Conservation (phyloP, 37 sponge, comb jelly and placozoan species). For the Ianthella basta region DNA sequence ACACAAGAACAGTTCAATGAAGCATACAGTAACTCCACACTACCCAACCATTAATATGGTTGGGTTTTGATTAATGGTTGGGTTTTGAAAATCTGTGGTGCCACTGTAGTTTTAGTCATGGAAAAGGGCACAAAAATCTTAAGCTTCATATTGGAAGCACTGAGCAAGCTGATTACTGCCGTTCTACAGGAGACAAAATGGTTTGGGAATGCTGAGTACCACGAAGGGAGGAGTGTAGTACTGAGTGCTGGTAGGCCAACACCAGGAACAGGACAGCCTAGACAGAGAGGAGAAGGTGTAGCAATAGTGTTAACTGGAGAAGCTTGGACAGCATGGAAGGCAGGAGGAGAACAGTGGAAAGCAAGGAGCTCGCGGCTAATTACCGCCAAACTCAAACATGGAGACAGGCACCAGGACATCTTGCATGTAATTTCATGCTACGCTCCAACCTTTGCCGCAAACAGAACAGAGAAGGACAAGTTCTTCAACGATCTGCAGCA, state of each 20-base stretch:
- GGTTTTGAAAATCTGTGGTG: too few species aligned
- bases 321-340: slow-evolving; percentile 30
- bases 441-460: slow-evolving; percentile 42
- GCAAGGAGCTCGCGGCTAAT: not conserved
- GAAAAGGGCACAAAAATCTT: too few species aligned
- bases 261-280: not conserved
- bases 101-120: too few species aligned
- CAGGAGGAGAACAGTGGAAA: slow-evolving; percentile 36
- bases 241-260: slow-evolving; percentile 25
- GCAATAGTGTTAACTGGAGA: slow-evolving; percentile 35
- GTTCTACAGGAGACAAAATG: slow-evolving; percentile 19
- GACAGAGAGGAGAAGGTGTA: slow-evolving; percentile 53
- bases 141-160: too few species aligned
- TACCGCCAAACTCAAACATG: not conserved
- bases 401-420: not conserved
- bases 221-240: not conserved
- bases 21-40: too few species aligned
- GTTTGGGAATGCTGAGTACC: slow-evolving; percentile 6
- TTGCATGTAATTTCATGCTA: slow-evolving; percentile 46
- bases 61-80: too few species aligned
- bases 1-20: too few species aligned
- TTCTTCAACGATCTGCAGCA: slow-evolving; percentile 26
- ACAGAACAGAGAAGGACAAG: slow-evolving; percentile 9
- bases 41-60: too few species aligned
- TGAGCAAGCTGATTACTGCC: too few species aligned